These are phyloP conservation scores for Lophius americanus DNA, from an alignment of 2,797 vertebrate species.

Conservation along the genomic window DNA sequence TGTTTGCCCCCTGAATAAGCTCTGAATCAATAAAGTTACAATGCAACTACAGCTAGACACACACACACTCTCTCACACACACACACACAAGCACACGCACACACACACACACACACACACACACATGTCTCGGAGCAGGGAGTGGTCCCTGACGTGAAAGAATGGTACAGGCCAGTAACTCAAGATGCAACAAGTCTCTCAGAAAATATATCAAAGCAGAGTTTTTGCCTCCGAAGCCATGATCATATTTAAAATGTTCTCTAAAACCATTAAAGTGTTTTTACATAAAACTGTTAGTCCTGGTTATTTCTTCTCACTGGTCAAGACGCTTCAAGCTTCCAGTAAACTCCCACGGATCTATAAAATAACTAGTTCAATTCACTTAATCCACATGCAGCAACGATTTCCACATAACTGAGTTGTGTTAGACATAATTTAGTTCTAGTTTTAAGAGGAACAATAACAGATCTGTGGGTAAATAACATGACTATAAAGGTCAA, in stretches of 20 bases:
- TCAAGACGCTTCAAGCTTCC: neutral
- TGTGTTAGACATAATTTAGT: too few species aligned
- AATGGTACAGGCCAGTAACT: too few species aligned
- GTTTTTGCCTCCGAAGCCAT: neutral
- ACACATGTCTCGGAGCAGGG: too few species aligned
- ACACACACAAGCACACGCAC: too few species aligned
- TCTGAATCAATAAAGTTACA: constrained; percentile 42
- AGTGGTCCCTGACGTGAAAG: neutral
- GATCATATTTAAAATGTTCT: neutral
- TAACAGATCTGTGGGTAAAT: too few species aligned
- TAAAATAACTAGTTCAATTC: too few species aligned
- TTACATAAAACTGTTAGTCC: neutral
- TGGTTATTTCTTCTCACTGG: neutral
- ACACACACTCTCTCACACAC: too few species aligned
- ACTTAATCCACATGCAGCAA: too few species aligned
- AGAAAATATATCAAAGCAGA: neutral
- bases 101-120: neutral
- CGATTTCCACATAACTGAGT: too few species aligned
- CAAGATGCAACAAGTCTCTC: neutral
- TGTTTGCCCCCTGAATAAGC: constrained; percentile 30
- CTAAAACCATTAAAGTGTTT: neutral
- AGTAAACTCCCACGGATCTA: neutral
- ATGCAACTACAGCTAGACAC: neutral
- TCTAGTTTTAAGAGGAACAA: too few species aligned
- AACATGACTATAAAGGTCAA: too few species aligned